A percentile compares a stretch with the other conserved stretches of the same genome.
These are phyloP conservation scores for Halocynthia aurantium DNA, from an alignment of 23 tunicate genomes.

Conservation along the genomic window DNA sequence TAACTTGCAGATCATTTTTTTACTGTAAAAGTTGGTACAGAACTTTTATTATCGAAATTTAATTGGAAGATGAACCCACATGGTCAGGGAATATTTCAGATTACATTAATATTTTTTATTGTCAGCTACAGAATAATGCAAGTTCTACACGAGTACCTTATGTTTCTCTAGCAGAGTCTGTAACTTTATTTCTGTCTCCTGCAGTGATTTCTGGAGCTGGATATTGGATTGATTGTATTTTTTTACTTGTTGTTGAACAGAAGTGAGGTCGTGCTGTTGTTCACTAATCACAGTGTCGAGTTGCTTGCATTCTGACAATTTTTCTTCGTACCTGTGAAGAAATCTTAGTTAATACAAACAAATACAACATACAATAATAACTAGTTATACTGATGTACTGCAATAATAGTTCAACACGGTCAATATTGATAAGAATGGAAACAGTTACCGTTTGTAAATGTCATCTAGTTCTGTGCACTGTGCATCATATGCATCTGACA, in stretches of 20 bases:
- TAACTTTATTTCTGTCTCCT: slow-evolving; percentile 9
- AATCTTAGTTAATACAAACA: no score
- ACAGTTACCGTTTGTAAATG: slow-evolving; percentile 43
- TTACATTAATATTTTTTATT: no score
- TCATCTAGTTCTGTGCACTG: slow-evolving; percentile 59
- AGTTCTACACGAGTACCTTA: slow-evolving; percentile 5
- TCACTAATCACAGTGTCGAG: slow-evolving; percentile 40
- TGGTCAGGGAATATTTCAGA: no score
- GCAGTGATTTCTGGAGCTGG: slow-evolving; percentile 6
- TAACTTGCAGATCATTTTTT: no score
- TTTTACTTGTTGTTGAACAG: not conserved
- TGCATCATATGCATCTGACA: slow-evolving; percentile 57
- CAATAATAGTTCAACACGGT: no score
- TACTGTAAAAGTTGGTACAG: no score
- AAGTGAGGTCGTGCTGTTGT: slow-evolving; percentile 34
- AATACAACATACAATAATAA: no score
- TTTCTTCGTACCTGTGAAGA: slow-evolving; percentile 54
- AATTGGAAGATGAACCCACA: no score
- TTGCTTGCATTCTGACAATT: slow-evolving; percentile 47
- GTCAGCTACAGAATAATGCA: no score
- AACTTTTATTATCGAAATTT: no score
- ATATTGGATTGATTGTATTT: slow-evolving; percentile 3
- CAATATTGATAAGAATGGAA: not conserved
- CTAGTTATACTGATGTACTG: no score
- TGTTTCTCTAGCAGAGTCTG: slow-evolving; percentile 5